Conservation (phyloP, 1,140 invertebrate species). For the Tyrophagus putrescentiae region DNA sequence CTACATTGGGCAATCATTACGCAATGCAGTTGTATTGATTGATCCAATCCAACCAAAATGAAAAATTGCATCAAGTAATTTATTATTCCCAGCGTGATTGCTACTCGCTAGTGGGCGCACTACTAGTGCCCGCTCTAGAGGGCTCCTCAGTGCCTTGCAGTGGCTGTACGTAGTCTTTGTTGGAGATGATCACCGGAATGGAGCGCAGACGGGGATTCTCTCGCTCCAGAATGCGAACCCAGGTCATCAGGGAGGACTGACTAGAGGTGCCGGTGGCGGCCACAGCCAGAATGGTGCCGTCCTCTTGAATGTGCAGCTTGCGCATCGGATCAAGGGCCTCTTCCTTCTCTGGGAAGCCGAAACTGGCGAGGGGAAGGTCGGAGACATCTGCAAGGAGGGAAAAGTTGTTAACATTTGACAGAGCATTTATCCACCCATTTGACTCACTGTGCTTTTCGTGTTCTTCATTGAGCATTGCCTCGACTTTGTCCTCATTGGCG, state of each 20-base stretch:
- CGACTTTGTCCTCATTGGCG: constrained; percentile 35
- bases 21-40: too few species aligned
- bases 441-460: constrained; percentile 17
- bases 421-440: constrained; percentile 25
- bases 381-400: constrained; percentile 31
- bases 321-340: constrained; percentile 35
- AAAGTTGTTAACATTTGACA: constrained; percentile 5
- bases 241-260: constrained; percentile 72
- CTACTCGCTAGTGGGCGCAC: too few species aligned
- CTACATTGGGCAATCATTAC: too few species aligned
- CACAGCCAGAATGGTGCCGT: constrained; percentile 71
- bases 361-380: constrained; percentile 29
- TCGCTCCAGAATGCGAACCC: constrained; percentile 70
- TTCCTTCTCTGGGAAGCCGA: constrained; percentile 29
- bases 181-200: constrained; percentile 62
- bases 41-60: too few species aligned
- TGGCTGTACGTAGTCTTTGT: not conserved
- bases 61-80: too few species aligned
- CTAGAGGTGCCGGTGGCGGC: constrained; percentile 62
- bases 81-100: too few species aligned
- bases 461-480: not conserved
- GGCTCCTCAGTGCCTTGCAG: too few species aligned
- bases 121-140: too few species aligned
- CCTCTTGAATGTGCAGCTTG: constrained; percentile 73
- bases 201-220: constrained; percentile 54